phyloP scores from a whole-genome alignment of 2,797 vertebrate genomes.

The Galago senegalensis region DNA sequence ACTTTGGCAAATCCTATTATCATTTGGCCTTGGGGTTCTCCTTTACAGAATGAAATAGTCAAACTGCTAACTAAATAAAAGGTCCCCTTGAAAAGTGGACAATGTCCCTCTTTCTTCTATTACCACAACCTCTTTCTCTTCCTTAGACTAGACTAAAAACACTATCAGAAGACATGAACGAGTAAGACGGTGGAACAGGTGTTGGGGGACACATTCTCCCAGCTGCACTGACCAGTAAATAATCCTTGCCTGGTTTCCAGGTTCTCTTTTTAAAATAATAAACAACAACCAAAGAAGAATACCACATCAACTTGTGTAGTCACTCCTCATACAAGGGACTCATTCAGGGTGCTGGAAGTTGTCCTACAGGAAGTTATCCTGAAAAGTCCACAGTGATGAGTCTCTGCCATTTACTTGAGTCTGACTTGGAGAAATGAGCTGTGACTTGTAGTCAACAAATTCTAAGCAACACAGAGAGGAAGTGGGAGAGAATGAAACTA shows the following conservation, averaged over 20 bases:
- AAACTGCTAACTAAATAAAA: conserved; percentile 2
- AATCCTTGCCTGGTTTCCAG: neutral
- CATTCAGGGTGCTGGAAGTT: neutral
- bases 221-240: conserved; percentile 60
- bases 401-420: neutral
- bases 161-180: conserved; percentile 38
- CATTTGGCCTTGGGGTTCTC: neutral
- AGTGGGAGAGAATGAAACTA: conserved; percentile 37
- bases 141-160: conserved; percentile 1
- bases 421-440: conserved; percentile 1
- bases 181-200: conserved; percentile 27
- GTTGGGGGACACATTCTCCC: neutral
- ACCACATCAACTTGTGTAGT: neutral
- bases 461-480: conserved; percentile 53
- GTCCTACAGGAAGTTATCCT: conserved; percentile 26
- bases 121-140: neutral
- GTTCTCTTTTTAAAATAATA: conserved; percentile 55
- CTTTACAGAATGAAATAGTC: conserved; percentile 28
- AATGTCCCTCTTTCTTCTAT: neutral
- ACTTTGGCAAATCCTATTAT: neutral
- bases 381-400: neutral
- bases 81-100: neutral
- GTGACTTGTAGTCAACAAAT: neutral
- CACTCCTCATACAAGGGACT: neutral
- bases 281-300: conserved; percentile 63